These are phyloP conservation scores for Samia ricini DNA, from an alignment of 1,140 invertebrate species.

Conservation along the genomic window DNA sequence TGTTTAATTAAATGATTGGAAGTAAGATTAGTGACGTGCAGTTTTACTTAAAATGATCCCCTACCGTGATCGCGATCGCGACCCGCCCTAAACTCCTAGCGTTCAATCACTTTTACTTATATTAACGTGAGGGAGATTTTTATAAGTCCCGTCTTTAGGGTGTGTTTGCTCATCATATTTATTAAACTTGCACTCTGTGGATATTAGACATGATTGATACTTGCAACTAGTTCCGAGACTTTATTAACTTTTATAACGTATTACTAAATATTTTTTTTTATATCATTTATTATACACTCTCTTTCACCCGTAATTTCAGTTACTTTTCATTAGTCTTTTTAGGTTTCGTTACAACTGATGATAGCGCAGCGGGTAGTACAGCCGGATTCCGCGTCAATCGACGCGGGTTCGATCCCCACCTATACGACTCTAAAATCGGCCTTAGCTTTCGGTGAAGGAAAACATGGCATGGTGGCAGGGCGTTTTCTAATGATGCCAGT, in stretches of 20 bases:
- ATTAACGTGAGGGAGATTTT: conserved; percentile 5
- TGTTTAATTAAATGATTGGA: conserved; percentile 3
- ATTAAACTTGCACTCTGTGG: neutral
- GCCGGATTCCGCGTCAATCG: too few species aligned
- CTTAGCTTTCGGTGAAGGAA: too few species aligned
- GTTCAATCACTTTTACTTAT: conserved; percentile 6
- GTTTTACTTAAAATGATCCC: conserved; percentile 3
- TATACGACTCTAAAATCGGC: too few species aligned
- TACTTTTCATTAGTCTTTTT: too few species aligned
- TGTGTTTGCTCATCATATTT: conserved; percentile 1
- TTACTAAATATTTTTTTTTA: neutral
- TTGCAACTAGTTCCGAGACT: neutral
- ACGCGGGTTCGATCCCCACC: too few species aligned
- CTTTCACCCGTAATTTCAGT: too few species aligned
- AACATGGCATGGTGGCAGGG: too few species aligned
- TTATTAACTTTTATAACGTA: neutral
- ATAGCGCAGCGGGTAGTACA: too few species aligned
- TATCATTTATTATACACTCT: too few species aligned
- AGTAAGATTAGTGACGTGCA: neutral
- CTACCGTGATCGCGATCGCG: neutral
- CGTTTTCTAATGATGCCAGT: too few species aligned
- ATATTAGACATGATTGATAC: neutral
- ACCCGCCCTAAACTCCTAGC: neutral
- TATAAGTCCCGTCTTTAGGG: conserved; percentile 2
- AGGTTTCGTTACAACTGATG: too few species aligned